These are phyloP conservation scores for Cheilinus undulatus DNA, from an alignment of 2,113 vertebrate genomes.

Conservation along the genomic window DNA sequence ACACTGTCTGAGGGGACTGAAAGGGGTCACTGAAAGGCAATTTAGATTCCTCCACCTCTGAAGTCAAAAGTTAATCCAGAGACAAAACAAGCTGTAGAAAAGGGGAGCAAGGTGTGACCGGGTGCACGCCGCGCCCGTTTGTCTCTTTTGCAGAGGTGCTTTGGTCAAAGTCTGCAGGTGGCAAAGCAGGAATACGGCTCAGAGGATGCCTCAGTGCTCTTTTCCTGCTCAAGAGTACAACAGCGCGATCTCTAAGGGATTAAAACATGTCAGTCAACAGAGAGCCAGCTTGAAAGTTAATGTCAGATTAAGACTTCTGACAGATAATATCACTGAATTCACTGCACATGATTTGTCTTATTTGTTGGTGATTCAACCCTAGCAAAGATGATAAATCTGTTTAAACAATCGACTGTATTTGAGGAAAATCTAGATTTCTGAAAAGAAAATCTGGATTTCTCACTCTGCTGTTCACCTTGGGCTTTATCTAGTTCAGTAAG, in stretches of 20 bases:
- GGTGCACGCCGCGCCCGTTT: constrained; percentile 3
- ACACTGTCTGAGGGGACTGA: constrained; percentile 48
- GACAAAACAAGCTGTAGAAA: constrained; percentile 59
- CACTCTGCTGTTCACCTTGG: too few species aligned
- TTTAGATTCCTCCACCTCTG: constrained; percentile 56
- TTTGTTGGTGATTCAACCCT: too few species aligned
- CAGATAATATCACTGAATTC: too few species aligned
- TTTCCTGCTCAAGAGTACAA: background rate
- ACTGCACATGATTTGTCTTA: too few species aligned
- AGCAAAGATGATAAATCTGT: too few species aligned
- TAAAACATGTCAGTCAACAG: background rate
- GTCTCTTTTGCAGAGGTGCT: constrained; percentile 42
- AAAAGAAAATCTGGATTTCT: too few species aligned
- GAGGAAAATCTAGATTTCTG: too few species aligned
- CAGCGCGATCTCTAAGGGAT: background rate
- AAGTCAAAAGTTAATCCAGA: constrained; percentile 57
- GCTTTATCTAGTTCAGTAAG: too few species aligned
- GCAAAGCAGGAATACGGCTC: background rate
- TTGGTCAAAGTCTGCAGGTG: constrained; percentile 28
- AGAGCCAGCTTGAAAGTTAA: background rate
- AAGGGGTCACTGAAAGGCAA: constrained; percentile 60
- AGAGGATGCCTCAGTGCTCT: background rate
- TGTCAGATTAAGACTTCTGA: too few species aligned
- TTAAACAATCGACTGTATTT: too few species aligned
- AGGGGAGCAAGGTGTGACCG: constrained; percentile 55